Evolutionary conservation across 2,113 vertebrate genomes (phyloP).

Genomic region (Paracanthobrama guichenoti): DNA sequence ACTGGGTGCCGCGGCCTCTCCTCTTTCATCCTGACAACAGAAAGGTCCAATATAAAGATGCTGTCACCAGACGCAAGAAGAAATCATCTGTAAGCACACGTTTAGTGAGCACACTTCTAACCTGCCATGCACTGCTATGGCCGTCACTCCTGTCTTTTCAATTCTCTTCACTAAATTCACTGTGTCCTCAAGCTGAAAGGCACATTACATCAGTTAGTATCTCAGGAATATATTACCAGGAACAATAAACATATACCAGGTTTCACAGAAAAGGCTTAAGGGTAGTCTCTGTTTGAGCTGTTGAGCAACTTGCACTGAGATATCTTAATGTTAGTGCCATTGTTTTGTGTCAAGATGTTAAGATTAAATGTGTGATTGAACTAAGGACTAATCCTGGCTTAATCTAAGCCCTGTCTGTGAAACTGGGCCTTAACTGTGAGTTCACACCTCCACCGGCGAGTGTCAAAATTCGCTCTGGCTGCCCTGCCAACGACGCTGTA

Average conservation of each 20-base stretch:
- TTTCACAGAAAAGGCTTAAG: too few relatives aligned
- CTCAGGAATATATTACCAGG: background rate
- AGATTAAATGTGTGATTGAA: too few relatives aligned
- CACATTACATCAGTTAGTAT: background rate
- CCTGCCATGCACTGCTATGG: slow-evolving; percentile 95
- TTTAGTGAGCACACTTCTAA: slow-evolving; percentile 60
- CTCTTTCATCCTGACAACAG: slow-evolving; percentile 84
- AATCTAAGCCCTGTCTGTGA: too few relatives aligned
- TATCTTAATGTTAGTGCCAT: too few relatives aligned
- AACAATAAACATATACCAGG: background rate
- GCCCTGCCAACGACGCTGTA: too few relatives aligned
- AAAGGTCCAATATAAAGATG: background rate
- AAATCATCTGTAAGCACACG: background rate
- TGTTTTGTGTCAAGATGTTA: too few relatives aligned
- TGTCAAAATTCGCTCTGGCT: too few relatives aligned
- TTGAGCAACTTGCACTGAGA: too few relatives aligned
- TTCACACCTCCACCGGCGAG: too few relatives aligned
- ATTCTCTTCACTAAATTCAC: slow-evolving; percentile 86
- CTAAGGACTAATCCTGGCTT: too few relatives aligned
- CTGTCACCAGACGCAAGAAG: background rate
- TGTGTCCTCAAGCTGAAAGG: slow-evolving; percentile 86
- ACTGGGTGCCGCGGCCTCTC: slow-evolving; percentile 91
- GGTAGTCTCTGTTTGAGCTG: too few relatives aligned
- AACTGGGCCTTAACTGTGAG: too few relatives aligned
- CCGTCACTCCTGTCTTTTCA: slow-evolving; percentile 89